Conservation (phyloP, 2,888 invertebrate species). For the Eilema depressum region DNA sequence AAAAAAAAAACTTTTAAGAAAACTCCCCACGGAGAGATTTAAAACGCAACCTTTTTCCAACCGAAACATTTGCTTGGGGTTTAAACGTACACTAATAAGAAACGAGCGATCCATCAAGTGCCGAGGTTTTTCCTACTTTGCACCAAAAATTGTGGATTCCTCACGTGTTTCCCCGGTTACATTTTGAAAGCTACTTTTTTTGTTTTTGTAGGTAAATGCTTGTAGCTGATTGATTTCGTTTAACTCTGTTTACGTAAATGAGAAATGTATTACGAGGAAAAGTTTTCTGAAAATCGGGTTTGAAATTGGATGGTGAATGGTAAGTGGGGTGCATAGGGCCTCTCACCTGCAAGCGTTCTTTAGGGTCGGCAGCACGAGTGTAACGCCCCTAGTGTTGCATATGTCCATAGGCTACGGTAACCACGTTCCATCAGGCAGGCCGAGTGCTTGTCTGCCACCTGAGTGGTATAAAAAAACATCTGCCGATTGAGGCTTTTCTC, state of each 20-base stretch:
- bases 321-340: background rate
- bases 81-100: constrained; percentile 61
- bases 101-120: constrained; percentile 65
- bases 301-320: background rate
- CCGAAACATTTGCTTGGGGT: constrained; percentile 44
- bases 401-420: too few species aligned
- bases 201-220: constrained; percentile 43
- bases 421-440: too few species aligned
- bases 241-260: constrained; percentile 22
- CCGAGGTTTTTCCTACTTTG: constrained; percentile 53
- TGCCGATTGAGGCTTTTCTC: too few species aligned
- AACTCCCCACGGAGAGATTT: constrained; percentile 37
- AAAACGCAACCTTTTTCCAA: constrained; percentile 32
- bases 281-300: background rate
- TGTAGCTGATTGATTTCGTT: constrained; percentile 46
- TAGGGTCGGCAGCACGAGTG: too few species aligned
- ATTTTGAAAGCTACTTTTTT: constrained; percentile 38
- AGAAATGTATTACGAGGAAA: background rate
- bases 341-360: too few species aligned
- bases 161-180: constrained; percentile 55
- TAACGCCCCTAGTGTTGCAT: too few species aligned
- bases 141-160: constrained; percentile 58
- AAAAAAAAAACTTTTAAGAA: background rate
- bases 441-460: too few species aligned
- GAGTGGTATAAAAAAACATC: too few species aligned